Conservation (phyloP, 2,797 vertebrate genomes). For the Alexandromys oeconomus region DNA sequence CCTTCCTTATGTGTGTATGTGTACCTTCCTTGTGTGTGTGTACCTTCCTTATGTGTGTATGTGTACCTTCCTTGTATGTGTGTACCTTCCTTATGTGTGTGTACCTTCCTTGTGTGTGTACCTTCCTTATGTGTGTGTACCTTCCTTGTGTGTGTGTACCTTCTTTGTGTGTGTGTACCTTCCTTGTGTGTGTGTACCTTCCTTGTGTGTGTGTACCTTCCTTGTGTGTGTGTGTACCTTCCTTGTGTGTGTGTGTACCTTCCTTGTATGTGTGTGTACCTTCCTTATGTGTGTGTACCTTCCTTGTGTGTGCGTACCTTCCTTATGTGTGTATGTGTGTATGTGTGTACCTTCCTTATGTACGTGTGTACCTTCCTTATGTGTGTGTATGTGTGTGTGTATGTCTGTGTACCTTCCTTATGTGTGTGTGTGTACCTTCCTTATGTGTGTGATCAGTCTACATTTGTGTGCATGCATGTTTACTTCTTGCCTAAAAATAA, state of each 20-base stretch:
- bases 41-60: no score
- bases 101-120: no score
- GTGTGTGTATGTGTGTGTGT: background rate
- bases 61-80: background rate
- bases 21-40: background rate
- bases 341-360: no score
- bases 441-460: background rate
- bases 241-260: no score
- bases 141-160: background rate
- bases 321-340: no score
- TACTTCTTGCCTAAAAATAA: constrained; percentile 59
- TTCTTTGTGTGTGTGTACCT: no score
- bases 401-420: no score
- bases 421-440: background rate
- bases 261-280: no score
- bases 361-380: background rate
- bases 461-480: background rate
- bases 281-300: no score
- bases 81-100: constrained; percentile 1
- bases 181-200: no score
- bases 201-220: background rate
- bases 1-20: no score
- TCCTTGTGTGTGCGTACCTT: no score
- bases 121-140: background rate
- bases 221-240: background rate